Evolutionary conservation across 2,113 vertebrate species (phyloP), one percentile per base, ranked within the genome.

Genomic region (Sturnira hondurensis): DNA sequence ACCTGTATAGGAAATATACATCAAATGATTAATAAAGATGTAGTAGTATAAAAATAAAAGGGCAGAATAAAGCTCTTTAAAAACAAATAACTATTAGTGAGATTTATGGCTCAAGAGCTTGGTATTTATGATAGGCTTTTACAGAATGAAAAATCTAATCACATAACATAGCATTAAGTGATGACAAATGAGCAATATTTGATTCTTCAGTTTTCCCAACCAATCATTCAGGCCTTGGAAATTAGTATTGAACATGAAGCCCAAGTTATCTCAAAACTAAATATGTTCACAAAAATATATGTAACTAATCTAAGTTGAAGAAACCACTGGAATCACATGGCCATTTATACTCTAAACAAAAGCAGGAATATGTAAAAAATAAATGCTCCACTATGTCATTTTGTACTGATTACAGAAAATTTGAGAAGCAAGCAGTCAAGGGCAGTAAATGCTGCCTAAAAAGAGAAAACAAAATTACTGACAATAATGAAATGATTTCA

Each of bases 401-500:
- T 82, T 92, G 33, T 84, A 89, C 36, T 91, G 56, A 83, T 94
- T 86, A 81, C 85, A 96, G 89, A 95, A 97, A 87, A 78, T 94
- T 52, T 94, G 81, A 94, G 94, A 94, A 93, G 87, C 93, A 97
- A 97, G 80, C 86, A 77, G 43, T 84, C 88, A 90, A 96, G 93
- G 80, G 70, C 81, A 93, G 71, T 93, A 93, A 97, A 54, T 56
- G 86, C 92, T 94, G 89, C 84, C 92, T 94, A 92, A 87, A 96
- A 86, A 95, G 81, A 80, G 24, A 87, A 56, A 96, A 94, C 92
- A 67, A 96, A 96, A 97, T 98, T 93, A 97, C 89, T 90, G 65
- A 93, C 89, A 93, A 93, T 93, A 93, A 97, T 92, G 76, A 78
- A 94, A 89, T 94, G 96, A 94, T 96, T 97, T 97, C 82, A 83